Percentiles rank a stretch among this genome's conserved stretches.
Conservation (phyloP, 2,888 invertebrate genomes). For the Melanotus villosus region DNA sequence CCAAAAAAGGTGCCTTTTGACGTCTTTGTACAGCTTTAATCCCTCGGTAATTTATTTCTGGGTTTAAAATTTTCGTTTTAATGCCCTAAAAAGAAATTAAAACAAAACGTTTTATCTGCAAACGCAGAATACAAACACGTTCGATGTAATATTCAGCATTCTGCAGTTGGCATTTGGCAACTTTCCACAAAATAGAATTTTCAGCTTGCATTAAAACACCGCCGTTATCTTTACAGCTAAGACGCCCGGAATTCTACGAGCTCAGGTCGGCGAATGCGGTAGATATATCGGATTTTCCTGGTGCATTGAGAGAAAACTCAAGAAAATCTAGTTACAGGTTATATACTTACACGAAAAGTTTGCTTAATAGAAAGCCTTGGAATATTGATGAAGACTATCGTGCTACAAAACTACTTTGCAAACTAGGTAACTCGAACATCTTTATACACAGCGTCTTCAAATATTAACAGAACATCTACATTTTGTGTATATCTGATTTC, state of each 20-base stretch:
- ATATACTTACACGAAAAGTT: not conserved
- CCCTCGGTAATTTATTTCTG: not conserved
- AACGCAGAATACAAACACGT: slow-evolving; percentile 10
- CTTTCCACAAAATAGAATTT: slow-evolving; percentile 42
- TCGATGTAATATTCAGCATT: slow-evolving; percentile 34
- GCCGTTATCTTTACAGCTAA: slow-evolving; percentile 41
- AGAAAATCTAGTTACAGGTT: slow-evolving; percentile 44
- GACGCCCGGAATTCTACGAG: slow-evolving; percentile 39
- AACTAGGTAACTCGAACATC: not conserved
- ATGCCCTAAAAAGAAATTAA: not conserved
- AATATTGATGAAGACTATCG: slow-evolving; percentile 1
- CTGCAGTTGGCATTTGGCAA: slow-evolving; percentile 43
- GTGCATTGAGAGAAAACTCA: slow-evolving; percentile 44
- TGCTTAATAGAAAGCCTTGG: no score
- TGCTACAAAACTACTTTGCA: not conserved
- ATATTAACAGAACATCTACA: no score
- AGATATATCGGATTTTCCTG: slow-evolving; percentile 41
- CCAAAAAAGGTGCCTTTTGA: no score
- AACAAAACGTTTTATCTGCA: slow-evolving; percentile 1
- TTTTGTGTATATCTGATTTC: no score
- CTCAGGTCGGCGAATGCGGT: slow-evolving; percentile 43
- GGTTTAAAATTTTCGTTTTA: not conserved
- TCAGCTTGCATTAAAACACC: slow-evolving; percentile 34
- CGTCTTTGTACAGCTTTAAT: no score
- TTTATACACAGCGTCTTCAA: no score